Conservation (phyloP, 2,888 invertebrate genomes). For the Aleiodes testaceus region DNA sequence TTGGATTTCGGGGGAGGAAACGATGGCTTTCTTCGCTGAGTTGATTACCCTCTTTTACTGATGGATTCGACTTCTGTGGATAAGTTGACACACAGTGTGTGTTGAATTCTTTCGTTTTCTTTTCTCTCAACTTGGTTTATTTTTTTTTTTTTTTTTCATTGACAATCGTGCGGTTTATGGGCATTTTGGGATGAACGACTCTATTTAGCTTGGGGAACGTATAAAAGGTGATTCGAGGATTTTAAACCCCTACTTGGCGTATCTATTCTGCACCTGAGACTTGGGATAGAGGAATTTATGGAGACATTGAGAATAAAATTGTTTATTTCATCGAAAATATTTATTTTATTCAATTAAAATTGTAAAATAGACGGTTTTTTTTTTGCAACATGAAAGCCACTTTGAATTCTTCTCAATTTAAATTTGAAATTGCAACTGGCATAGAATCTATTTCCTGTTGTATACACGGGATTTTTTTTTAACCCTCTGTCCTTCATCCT, state of each 20-base stretch:
- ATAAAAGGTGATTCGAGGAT: constrained; percentile 19
- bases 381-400: constrained; percentile 29
- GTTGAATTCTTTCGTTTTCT: constrained; percentile 34
- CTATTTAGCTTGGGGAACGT: constrained; percentile 30
- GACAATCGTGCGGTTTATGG: constrained; percentile 55
- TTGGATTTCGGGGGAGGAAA: constrained; percentile 38
- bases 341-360: not conserved
- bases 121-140: constrained; percentile 32
- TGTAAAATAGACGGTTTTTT: constrained; percentile 20
- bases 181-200: constrained; percentile 64
- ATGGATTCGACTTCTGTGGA: constrained; percentile 15
- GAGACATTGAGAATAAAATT: constrained; percentile 3
- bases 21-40: not conserved
- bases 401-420: constrained; percentile 48
- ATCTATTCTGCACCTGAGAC: constrained; percentile 35
- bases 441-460: constrained; percentile 11
- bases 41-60: constrained; percentile 27
- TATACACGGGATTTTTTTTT: constrained; percentile 15
- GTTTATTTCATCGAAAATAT: not conserved
- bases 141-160: constrained; percentile 35
- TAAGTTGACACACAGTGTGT: not conserved
- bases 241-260: constrained; percentile 10
- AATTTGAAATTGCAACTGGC: constrained; percentile 48
- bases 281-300: constrained; percentile 14
- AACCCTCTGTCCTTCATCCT: constrained; percentile 16